These are phyloP conservation scores for Puntigrus tetrazona DNA, from an alignment of 2,113 vertebrate genomes.

Conservation along the genomic window DNA sequence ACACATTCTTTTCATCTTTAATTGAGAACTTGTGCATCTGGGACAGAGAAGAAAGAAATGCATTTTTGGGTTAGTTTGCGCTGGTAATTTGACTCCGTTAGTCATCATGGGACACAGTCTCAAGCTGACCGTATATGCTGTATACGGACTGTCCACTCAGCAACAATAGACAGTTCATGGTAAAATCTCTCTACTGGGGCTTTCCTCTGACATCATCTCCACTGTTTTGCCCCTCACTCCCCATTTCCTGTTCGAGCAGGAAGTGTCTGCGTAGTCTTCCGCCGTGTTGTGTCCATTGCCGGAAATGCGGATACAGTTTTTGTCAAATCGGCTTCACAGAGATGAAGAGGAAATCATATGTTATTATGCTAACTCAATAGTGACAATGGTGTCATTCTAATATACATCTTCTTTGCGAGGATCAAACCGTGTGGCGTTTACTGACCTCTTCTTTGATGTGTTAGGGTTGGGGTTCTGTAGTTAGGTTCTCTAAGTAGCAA, in stretches of 20 bases:
- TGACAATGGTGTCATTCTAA: neutral
- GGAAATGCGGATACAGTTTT: slow-evolving; percentile 9
- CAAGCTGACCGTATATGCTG: neutral
- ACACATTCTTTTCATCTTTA: neutral
- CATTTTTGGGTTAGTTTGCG: neutral
- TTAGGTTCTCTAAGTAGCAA: too few species aligned
- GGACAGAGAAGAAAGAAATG: neutral
- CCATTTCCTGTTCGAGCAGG: slow-evolving; percentile 43
- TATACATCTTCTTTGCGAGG: too few species aligned
- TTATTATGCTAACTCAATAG: too few species aligned
- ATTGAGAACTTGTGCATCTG: neutral
- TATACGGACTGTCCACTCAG: neutral
- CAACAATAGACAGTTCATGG: neutral
- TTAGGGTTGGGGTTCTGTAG: too few species aligned
- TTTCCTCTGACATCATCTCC: slow-evolving; percentile 47
- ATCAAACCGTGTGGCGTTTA: too few species aligned
- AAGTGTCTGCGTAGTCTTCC: slow-evolving; percentile 42
- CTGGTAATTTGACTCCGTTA: neutral
- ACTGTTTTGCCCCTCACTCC: neutral
- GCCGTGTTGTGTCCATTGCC: neutral
- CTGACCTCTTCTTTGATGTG: too few species aligned
- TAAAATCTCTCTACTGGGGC: slow-evolving; percentile 17
- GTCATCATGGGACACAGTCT: neutral
- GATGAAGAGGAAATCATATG: neutral
- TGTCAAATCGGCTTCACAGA: neutral